Base-by-base conservation (phyloP, 2,888 invertebrate species). In the Megamerina dolium region DNA sequence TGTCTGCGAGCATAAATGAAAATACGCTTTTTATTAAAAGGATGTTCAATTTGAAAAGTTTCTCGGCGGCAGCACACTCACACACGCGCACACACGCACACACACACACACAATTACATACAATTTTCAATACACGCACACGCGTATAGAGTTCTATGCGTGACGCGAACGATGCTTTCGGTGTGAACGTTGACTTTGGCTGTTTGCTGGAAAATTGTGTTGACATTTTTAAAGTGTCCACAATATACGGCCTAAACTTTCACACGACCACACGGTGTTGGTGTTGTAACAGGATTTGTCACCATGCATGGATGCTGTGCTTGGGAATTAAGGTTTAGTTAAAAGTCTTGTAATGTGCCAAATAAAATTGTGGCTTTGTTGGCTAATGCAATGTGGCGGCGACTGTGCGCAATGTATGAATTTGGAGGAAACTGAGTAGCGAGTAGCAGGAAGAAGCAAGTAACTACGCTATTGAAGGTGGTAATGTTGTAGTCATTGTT, bases 1-100 rank as follows among this genome's bases (percentile, higher is more conserved):
- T 36, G 36, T 37, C 36, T 41, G 35, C 29, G 41, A 27, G 34
- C 34, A 19, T 36, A 41, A 41, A 41, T 35, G 41, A 41, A 16
- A 36, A 30, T 36, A 29, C 36, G 30, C 17, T 37, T 42, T 42
- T 31, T 36, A 31, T 42, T 31, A 30, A 42, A 35, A 31, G 12
- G 30, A 31, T 42, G 37, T 42, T 42, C 36, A 42, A 42, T 37
- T 37, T 37, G 18, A 42, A 42, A 42, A 42, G 36, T 37, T 37
- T 37, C 37, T 29, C 37, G 32, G 33, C 37, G 37, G 37, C 37
- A 43, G n/a, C n/a, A n/a, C n/a, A n/a, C n/a, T n/a, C n/a, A n/a
- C n/a, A n/a, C n/a, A n/a, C n/a, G n/a, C n/a, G n/a, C n/a, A n/a
- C n/a, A n/a, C n/a, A n/a, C n/a, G n/a, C n/a, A n/a, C 4, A 1